Evolutionary conservation across 2,797 vertebrate genomes (phyloP), one percentile per base, ranked within the genome.

Genomic region (Sternarchorhynchus goeldii): DNA sequence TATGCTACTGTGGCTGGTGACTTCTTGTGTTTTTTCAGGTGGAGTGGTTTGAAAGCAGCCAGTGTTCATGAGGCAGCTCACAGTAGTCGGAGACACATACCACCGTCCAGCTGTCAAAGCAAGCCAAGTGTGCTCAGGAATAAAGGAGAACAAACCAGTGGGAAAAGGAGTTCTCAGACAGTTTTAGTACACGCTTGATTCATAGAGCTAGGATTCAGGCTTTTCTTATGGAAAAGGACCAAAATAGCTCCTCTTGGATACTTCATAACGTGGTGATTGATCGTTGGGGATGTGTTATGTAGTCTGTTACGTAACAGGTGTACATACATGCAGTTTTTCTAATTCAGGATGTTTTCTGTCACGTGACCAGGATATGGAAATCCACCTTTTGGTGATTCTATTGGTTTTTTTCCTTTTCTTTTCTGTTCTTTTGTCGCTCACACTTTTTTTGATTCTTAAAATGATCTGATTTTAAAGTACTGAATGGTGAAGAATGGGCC

Each of bases 401-500:
- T 50, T 10, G 45, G 18, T 55, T 57, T 39, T 75, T n/a, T 60
- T 66, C 39, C n/a, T 55, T 57, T 39, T 3, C 39, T 75, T n/a
- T 60, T 66, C 39, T n/a, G 63, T 64, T 29, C 4, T 32, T n/a
- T 18, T 31, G 6, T 32, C 45, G 2, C 45, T 50, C 12, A 50
- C 12, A 25, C 25, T 67, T 67, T 45, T 5, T 4, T 66, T 36
- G 17, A 32, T 3, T 41, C 3, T 39, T n/a, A 20, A 41, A 39
- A 20, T 41, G n/a, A 66, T n/a, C 45, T 50, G 12, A 50, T 50
- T 12, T 12, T 12, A 50, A 50, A 2, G 66, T 77, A 69, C 84
- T 86, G 17, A 84, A 39, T 85, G 73, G 86, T 86, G 87, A 64
- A 63, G 29, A 82, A 81, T 90, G 77, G 1, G 80, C 89, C 90